phyloP scores from a whole-genome alignment of 2,113 vertebrate species.

The Crypturellus undulatus region DNA sequence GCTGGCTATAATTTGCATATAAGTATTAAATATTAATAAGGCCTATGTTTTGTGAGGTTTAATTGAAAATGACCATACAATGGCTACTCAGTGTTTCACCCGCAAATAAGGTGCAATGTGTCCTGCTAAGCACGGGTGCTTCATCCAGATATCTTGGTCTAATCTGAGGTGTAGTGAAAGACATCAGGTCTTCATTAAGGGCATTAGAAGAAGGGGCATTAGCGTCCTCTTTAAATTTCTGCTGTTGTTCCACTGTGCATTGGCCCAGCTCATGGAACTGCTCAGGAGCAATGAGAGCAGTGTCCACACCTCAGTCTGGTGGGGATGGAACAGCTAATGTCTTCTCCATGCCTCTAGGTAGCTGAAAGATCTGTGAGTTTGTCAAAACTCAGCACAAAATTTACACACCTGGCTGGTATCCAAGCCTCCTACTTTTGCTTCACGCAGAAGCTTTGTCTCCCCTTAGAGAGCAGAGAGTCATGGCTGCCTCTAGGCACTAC shows the following conservation, averaged over 20 bases:
- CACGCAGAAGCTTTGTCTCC: background rate
- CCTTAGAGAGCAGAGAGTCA: background rate
- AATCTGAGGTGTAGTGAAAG: background rate
- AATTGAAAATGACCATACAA: background rate
- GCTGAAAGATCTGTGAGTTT: background rate
- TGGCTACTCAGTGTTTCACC: background rate
- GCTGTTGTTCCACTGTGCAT: fast-evolving
- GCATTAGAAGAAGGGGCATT: background rate
- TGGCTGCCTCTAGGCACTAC: background rate
- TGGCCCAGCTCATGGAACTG: background rate
- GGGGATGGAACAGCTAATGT: background rate
- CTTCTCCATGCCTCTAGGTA: background rate
- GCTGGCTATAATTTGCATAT: background rate
- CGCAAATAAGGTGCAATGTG: background rate
- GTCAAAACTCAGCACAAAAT: background rate
- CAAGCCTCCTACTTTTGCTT: background rate
- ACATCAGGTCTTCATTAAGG: too few species aligned
- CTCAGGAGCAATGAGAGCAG: background rate
- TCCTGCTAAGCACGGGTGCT: background rate
- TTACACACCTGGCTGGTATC: background rate
- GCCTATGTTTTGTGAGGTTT: background rate
- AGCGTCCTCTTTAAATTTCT: background rate
- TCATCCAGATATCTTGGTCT: background rate
- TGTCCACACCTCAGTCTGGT: background rate
- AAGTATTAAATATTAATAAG: slow-evolving; percentile 47